Evolutionary conservation across 2,797 vertebrate genomes (phyloP), one percentile per base, ranked within the genome.

Genomic region (Thunnus albacares): DNA sequence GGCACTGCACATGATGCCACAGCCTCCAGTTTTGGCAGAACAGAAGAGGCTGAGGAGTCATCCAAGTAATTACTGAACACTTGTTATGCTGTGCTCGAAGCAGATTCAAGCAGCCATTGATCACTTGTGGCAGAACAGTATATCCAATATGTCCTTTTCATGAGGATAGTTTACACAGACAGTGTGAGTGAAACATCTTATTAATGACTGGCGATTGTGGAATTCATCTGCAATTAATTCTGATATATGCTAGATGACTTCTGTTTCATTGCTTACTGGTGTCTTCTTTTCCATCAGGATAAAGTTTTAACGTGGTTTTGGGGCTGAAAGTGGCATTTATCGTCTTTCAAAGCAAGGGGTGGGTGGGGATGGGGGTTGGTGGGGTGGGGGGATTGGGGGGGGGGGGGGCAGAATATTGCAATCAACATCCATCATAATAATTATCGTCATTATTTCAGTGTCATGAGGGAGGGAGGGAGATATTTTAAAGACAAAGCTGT

Each of bases 21-120:
- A 65, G 80, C 77, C 68, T 78, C 75, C 69, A 83, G 79, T 75
- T 90, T 79, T 88, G 86, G 87, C 87, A 79, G 79, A 85, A 82
- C 78, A 87, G 77, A 83, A 77, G 79, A 85, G 71, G 79, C 86
- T 71, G 86, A 84, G 79, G 77, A 85, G 80, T 86, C 75, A 79
- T 83, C 89, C 88, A 80, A 82, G 68, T 81, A 83, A 88, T 87
- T 86, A 87, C 84, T 86, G 74, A 83, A 83, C 81, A 83, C 81
- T 87, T 90, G 80, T 85, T 79, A 67, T 83, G 75, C 67, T 72
- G 68, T 45, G 51, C 67, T 85, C 76, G 69, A 79, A 71, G 71
- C 70, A 59, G 49, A 72, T 76, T 86, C 63, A 73, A 82, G 75
- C 70, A 82, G 68, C 66, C 41, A 66, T 81, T 78, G 82, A 84